phyloP scores from a whole-genome alignment of 2,888 invertebrate species.

The Darwinula stevensoni region DNA sequence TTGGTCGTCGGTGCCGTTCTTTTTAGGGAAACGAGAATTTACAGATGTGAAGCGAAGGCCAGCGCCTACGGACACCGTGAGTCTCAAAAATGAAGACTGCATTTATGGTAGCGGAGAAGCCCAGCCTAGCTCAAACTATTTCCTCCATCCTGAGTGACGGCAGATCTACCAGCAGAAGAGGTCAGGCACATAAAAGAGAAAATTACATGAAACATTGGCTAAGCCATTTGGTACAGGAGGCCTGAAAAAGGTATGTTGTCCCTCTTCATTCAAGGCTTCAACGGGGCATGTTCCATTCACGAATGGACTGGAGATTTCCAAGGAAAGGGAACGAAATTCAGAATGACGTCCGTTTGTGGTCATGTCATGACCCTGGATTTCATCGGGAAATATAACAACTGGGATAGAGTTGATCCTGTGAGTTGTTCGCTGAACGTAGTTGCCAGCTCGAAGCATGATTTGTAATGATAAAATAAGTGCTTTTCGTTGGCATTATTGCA shows the following conservation, averaged over 20 bases:
- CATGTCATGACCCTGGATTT: conserved; percentile 95
- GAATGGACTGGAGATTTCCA: conserved; percentile 64
- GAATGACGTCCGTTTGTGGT: conserved; percentile 97
- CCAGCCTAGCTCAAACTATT: conserved; percentile 77
- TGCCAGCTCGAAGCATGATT: conserved; percentile 3
- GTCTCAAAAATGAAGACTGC: conserved; percentile 26
- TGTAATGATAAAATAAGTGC: conserved; percentile 1
- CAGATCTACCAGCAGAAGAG: conserved; percentile 40
- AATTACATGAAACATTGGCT: too few relatives aligned
- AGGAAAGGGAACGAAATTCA: conserved; percentile 37
- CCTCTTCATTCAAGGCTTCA: too few relatives aligned
- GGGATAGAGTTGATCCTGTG: conserved; percentile 90
- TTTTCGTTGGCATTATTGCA: too few relatives aligned
- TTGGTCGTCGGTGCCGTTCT: too few relatives aligned
- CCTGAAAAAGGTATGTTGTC: too few relatives aligned
- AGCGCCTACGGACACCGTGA: too few relatives aligned
- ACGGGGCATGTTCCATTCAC: conserved; percentile 72
- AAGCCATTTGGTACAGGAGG: too few relatives aligned
- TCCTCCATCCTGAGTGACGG: conserved; percentile 77
- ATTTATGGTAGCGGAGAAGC: conserved; percentile 98
- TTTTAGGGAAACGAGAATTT: too few relatives aligned
- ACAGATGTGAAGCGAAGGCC: too few relatives aligned
- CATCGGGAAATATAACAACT: conserved; percentile 68
- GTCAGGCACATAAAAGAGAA: conserved; percentile 19
- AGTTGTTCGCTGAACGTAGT: neutral